A percentile compares a stretch with the other conserved stretches of the same genome.
Conservation (phyloP, 2,113 vertebrate species). For the Microcebus murinus region DNA sequence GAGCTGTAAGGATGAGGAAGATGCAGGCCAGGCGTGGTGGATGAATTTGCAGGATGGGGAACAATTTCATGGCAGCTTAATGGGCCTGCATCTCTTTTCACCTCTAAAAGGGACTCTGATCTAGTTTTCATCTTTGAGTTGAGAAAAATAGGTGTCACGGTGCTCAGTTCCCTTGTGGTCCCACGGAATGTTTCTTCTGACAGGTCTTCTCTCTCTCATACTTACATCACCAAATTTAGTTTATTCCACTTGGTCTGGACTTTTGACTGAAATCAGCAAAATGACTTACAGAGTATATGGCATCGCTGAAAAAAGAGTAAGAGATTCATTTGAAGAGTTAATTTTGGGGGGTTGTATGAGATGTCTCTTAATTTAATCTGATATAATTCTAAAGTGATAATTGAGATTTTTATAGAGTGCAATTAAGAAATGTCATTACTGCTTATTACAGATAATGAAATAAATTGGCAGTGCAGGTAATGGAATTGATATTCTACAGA, state of each 20-base stretch:
- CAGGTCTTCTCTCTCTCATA: background rate
- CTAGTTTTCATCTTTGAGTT: background rate
- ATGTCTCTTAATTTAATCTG: conserved; percentile 61
- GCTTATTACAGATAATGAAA: conserved; percentile 72
- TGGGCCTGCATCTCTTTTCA: background rate
- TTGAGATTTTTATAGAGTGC: conserved; percentile 68
- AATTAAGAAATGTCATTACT: conserved; percentile 72
- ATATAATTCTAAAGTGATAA: conserved; percentile 73
- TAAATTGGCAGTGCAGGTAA: conserved; percentile 57
- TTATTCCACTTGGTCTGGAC: background rate
- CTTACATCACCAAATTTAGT: background rate
- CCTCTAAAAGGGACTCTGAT: background rate
- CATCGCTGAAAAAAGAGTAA: conserved; percentile 33
- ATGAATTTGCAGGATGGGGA: background rate
- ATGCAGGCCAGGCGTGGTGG: background rate
- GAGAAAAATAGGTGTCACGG: background rate
- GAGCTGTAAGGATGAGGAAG: background rate
- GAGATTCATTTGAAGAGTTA: conserved; percentile 56
- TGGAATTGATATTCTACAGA: background rate
- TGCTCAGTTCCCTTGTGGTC: background rate
- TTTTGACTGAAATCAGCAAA: conserved; percentile 46
- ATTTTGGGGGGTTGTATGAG: conserved; percentile 9
- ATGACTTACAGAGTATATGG: background rate
- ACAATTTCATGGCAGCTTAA: background rate
- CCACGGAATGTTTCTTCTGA: background rate